Conservation (phyloP, 2,797 vertebrate species). For the Jordanella pulchra region DNA sequence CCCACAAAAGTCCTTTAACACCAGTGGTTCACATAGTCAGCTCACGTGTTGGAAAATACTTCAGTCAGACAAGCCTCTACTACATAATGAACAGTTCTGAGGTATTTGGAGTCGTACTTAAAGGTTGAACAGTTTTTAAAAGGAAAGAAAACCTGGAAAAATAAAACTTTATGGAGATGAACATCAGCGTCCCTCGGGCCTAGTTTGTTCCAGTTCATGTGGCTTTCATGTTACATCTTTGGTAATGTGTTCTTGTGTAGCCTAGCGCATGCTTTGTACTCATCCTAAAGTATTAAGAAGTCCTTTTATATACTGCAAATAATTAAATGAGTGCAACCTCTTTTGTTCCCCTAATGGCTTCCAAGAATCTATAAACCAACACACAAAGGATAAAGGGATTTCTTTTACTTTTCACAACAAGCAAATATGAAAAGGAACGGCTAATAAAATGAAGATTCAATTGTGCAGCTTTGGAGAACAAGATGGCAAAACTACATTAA, state of each 20-base stretch:
- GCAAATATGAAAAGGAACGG: not conserved
- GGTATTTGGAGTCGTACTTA: constrained; percentile 53
- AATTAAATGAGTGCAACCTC: not conserved
- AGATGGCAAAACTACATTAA: not conserved
- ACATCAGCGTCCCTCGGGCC: constrained; percentile 9
- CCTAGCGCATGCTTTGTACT: constrained; percentile 3
- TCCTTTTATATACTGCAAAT: not conserved
- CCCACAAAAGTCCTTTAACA: constrained; percentile 28
- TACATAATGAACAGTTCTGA: constrained; percentile 29
- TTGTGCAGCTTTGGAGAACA: not conserved
- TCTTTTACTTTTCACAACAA: constrained; percentile 1
- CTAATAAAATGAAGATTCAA: not conserved
- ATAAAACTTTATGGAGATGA: constrained; percentile 15
- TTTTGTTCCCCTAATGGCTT: not conserved
- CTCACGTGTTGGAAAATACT: not conserved
- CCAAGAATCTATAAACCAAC: not conserved
- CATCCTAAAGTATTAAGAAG: constrained; percentile 20
- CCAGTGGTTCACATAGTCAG: not conserved
- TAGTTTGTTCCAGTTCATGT: constrained; percentile 46
- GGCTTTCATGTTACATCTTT: constrained; percentile 44
- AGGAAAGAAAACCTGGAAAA: constrained; percentile 8
- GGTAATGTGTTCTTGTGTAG: constrained; percentile 31
- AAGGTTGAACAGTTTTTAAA: constrained; percentile 10
- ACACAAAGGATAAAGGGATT: not conserved
- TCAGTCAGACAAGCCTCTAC: constrained; percentile 13